Evolutionary conservation across 2,113 vertebrate genomes (phyloP), one percentile per base, ranked within the genome.

Genomic region (Panthera tigris): DNA sequence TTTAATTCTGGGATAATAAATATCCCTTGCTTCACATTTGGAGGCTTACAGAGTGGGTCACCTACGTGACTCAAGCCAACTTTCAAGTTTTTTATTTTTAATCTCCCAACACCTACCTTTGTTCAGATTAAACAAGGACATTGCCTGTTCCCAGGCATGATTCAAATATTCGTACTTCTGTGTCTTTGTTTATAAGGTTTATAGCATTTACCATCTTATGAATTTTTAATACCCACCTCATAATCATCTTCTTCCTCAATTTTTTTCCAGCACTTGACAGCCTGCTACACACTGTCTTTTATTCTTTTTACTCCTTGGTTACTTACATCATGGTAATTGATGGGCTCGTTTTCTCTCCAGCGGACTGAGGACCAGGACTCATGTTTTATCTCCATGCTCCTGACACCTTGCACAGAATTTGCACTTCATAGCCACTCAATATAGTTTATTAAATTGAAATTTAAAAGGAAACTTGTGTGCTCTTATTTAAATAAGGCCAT

Each of bases 401-500:
- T 45, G 81, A 88, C 63, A 80, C 68, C 19, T 93, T 50, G 23
- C 25, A 68, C 33, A 88, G 89, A 96, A 76, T 96, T 92, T 95
- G n/a, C 25, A 63, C 88, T 90, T 92, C 57, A 68, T 71, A 92
- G 71, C 33, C 69, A 57, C 89, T 89, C 80, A 71, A 31, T 79
- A 78, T 76, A 92, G 96, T 96, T 95, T 89, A 55, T 88, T 92
- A 86, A 92, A 94, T 74, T 84, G 76, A 93, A 93, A 79, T 96
- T 78, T 96, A 83, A 96, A 96, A 95, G 69, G 79, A 96, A 97
- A 83, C 41, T 19, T 83, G 14, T 87, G 50, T 95, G 83, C 25
- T 97, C 97, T 94, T 94, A 91, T 89, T 95, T 98, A 97, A 97
- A 81, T 86, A 86, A 94, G 76, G 48, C 69, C 74, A 88, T 95